These are phyloP conservation scores for Shargacucullia verbasci DNA, from an alignment of 2,888 invertebrate species.

Conservation along the genomic window DNA sequence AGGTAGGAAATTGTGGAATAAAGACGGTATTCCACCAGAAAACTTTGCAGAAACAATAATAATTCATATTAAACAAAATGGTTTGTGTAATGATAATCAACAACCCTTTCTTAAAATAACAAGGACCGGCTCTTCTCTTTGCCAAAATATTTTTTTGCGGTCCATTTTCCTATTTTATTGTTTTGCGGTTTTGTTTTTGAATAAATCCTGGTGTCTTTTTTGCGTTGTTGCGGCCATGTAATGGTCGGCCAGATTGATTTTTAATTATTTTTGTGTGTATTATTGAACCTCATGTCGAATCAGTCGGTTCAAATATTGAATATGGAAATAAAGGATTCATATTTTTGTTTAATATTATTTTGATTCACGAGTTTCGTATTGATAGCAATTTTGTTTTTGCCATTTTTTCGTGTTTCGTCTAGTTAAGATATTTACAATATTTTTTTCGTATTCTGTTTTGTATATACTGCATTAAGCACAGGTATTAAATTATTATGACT, in stretches of 20 bases:
- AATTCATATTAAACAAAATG: slow-evolving; percentile 67
- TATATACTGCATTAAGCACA: too few relatives aligned
- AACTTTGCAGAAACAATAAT: slow-evolving; percentile 56
- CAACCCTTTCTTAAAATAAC: slow-evolving; percentile 61
- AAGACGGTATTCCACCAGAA: slow-evolving; percentile 42
- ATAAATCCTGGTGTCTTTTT: slow-evolving; percentile 12
- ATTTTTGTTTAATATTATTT: not conserved
- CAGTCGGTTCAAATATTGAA: not conserved
- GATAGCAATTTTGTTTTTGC: too few relatives aligned
- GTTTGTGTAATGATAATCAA: slow-evolving; percentile 63
- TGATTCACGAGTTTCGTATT: not conserved
- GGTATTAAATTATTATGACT: too few relatives aligned
- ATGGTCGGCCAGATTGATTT: slow-evolving; percentile 12
- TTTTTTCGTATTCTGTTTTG: too few relatives aligned
- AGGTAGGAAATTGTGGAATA: slow-evolving; percentile 50
- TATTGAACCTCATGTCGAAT: not conserved
- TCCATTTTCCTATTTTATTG: slow-evolving; percentile 51
- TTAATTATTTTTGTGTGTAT: slow-evolving; percentile 8
- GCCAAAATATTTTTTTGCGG: slow-evolving; percentile 52
- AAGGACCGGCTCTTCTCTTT: slow-evolving; percentile 40
- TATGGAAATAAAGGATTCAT: slow-evolving; percentile 1
- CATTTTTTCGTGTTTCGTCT: too few relatives aligned
- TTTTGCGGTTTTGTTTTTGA: slow-evolving; percentile 11
- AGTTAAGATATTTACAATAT: too few relatives aligned
- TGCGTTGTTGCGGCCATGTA: slow-evolving; percentile 15